Conservation (phyloP, 2,888 invertebrate species). For the Selenia dentaria region DNA sequence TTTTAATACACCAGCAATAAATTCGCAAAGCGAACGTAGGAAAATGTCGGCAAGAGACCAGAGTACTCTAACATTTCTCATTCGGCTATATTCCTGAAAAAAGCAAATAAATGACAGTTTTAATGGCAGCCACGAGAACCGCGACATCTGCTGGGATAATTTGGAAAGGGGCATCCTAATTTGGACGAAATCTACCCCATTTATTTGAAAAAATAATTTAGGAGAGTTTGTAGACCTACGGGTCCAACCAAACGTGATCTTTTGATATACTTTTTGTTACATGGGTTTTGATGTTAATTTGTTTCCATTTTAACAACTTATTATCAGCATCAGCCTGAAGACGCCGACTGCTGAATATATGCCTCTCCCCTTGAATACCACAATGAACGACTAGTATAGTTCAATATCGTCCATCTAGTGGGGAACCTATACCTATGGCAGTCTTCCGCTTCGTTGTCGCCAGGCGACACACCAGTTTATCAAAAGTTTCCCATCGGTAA, state of each 20-base stretch:
- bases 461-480: too few species aligned
- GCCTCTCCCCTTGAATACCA: too few species aligned
- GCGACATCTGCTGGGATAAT: conserved; percentile 49
- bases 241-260: conserved; percentile 2
- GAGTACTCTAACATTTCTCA: conserved; percentile 31
- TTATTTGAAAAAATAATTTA: conserved; percentile 31
- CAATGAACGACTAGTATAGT: too few species aligned
- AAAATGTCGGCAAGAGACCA: conserved; percentile 22
- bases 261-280: too few species aligned
- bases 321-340: too few species aligned
- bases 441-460: too few species aligned
- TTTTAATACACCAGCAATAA: conserved; percentile 16
- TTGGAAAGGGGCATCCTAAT: conserved; percentile 45
- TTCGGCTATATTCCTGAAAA: conserved; percentile 40
- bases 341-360: too few species aligned
- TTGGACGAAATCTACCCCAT: conserved; percentile 36
- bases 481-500: too few species aligned
- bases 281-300: too few species aligned
- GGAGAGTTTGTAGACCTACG: conserved; percentile 4
- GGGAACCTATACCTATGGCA: too few species aligned
- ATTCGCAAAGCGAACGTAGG: conserved; percentile 15
- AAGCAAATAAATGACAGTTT: conserved; percentile 46
- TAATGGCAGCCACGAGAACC: conserved; percentile 42
- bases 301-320: too few species aligned
- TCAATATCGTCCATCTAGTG: too few species aligned